Percentiles rank a stretch among this genome's conserved stretches.
Conservation (phyloP, 2,797 vertebrate genomes). For the Leuciscus waleckii region DNA sequence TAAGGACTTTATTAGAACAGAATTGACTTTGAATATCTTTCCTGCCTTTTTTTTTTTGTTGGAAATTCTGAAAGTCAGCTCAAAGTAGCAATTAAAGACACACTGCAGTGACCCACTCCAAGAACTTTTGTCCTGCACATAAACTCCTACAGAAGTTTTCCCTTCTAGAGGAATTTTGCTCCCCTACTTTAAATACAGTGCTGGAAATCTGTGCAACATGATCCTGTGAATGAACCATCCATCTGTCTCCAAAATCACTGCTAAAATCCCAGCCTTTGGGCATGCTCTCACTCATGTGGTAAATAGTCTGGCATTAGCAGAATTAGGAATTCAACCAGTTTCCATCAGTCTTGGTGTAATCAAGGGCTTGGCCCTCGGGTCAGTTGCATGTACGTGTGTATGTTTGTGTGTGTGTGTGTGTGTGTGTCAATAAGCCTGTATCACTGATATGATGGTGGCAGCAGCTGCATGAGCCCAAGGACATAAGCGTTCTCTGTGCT, state of each 20-base stretch:
- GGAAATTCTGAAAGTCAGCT: slow-evolving; percentile 20
- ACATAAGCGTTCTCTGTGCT: slow-evolving; percentile 23
- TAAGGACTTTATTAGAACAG: slow-evolving; percentile 9
- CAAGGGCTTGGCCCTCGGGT: slow-evolving; percentile 58
- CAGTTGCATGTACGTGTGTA: slow-evolving; percentile 40
- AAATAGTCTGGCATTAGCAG: slow-evolving; percentile 62
- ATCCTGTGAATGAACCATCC: slow-evolving; percentile 54
- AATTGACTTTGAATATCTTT: slow-evolving; percentile 21
- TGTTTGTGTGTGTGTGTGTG: slow-evolving; percentile 16
- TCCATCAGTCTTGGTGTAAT: slow-evolving; percentile 62
- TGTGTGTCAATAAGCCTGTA: slow-evolving; percentile 51
- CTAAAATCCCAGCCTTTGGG: slow-evolving; percentile 56
- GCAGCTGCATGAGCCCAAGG: slow-evolving; percentile 42
- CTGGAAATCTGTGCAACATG: slow-evolving; percentile 44
- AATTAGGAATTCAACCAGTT: slow-evolving; percentile 62
- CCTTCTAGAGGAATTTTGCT: slow-evolving; percentile 34
- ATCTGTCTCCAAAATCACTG: slow-evolving; percentile 56
- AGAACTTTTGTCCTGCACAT: slow-evolving; percentile 13
- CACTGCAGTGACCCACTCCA: slow-evolving; percentile 1
- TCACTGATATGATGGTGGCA: slow-evolving; percentile 56
- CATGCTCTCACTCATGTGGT: slow-evolving; percentile 56
- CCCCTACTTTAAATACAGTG: slow-evolving; percentile 33
- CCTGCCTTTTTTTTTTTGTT: slow-evolving; percentile 11
- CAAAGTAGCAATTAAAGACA: slow-evolving; percentile 28
- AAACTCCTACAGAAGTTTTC: background rate